Evolutionary conservation across 2,888 invertebrate genomes (phyloP), one percentile per base, ranked within the genome.

Genomic region (Mermis nigrescens): DNA sequence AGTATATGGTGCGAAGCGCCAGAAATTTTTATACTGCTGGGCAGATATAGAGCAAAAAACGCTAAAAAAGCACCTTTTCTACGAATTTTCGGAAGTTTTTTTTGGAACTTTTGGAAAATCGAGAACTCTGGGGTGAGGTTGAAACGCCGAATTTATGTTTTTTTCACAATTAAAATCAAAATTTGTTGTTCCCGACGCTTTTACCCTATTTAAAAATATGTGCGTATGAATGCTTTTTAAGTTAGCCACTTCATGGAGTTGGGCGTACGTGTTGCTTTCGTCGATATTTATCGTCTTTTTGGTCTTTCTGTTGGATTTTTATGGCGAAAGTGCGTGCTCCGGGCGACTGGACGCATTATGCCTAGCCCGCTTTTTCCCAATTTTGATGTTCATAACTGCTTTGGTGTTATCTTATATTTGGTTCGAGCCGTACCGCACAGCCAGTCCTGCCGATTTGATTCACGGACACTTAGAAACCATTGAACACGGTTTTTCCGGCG

Each of bases 301-400:
- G 61, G 72, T 77, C 3, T 73, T 75, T 61, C 70, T 78, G 22
- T 64, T 76, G n/a, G 76, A 77, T 68, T 78, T 75, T 66, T 78
- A 78, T 66, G 73, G 76, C 1, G 77, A 77, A 62, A 66, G 70
- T 2, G 68, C 74, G 1, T 71, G 73, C 60, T 57, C 64, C 4
- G 72, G 69, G 57, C 72, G 71, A 62, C 68, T 75, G 26, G 73
- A 75, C 53, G 64, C 67, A 2, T 57, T 65, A 63, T 66, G 66
- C 19, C 67, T 72, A 2, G 74, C 75, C 1, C 67, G 74, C 27
- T 72, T 73, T 66, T 73, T 74, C 26, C 67, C 75, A 0, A 67
- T 74, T 32, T 70, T 74, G 26, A 73, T 76, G 65, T 74, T 76
- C 63, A 59, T 68, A 22, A 70, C 72, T 57, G 75, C 75, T 2